Conservation (phyloP, 2,888 invertebrate species). For the Neocrepidodera transversa region DNA sequence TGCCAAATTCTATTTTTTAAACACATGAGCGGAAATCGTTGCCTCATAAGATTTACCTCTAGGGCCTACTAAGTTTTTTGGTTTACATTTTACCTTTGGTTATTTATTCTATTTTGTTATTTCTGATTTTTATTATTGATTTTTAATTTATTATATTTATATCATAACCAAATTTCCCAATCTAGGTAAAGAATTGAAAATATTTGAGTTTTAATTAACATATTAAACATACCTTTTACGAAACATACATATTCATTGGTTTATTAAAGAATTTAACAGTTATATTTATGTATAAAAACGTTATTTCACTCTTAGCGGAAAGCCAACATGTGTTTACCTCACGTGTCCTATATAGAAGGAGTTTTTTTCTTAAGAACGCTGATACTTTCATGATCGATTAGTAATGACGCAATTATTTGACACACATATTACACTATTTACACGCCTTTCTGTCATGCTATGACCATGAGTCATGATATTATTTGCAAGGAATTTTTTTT, state of each 20-base stretch:
- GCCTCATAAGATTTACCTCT: no score
- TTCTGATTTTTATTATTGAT: no score
- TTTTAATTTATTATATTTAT: no score
- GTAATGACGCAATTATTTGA: slow-evolving; percentile 20
- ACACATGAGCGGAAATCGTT: no score
- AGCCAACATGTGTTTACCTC: slow-evolving; percentile 16
- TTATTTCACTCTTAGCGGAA: slow-evolving; percentile 1
- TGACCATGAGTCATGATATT: slow-evolving; percentile 16
- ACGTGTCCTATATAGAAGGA: slow-evolving; percentile 9
- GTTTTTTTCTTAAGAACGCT: slow-evolving; percentile 1
- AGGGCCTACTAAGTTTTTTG: no score
- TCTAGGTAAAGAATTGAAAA: no score
- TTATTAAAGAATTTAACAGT: slow-evolving; percentile 9
- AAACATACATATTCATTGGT: slow-evolving; percentile 2
- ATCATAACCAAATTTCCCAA: no score
- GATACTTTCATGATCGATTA: slow-evolving; percentile 18
- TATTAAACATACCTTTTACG: neutral
- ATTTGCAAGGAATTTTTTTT: neutral
- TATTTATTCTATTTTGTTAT: no score
- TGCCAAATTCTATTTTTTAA: no score
- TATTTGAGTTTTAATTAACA: no score
- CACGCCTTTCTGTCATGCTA: slow-evolving; percentile 9
- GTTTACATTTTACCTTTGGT: no score
- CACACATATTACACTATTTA: slow-evolving; percentile 19
- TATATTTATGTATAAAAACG: slow-evolving; percentile 10